phyloP scores from a whole-genome alignment of 2,888 invertebrate species.

The Caenorhabditis sp. region DNA sequence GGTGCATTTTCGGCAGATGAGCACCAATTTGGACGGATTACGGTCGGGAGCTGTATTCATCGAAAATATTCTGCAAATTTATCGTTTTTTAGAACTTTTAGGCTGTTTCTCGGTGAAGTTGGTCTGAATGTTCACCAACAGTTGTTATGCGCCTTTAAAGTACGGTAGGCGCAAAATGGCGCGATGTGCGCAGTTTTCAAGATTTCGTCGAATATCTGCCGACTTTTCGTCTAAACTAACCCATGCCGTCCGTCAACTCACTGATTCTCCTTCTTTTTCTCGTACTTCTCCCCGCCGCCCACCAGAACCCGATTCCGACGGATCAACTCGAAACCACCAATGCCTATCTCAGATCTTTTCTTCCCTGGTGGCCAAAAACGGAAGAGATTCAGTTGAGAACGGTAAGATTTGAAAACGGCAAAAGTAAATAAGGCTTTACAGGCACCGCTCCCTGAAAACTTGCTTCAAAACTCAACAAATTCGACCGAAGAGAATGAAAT shows the following conservation, averaged over 20 bases:
- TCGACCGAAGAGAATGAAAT: neutral
- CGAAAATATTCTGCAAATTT: too few relatives aligned
- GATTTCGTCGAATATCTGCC: neutral
- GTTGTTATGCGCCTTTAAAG: neutral
- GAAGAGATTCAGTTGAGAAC: conserved; percentile 21
- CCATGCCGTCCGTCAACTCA: neutral
- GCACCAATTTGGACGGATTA: too few relatives aligned
- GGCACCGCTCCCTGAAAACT: neutral
- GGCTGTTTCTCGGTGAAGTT: too few relatives aligned
- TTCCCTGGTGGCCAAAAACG: conserved; percentile 53
- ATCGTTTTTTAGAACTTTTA: too few relatives aligned
- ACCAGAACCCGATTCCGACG: conserved; percentile 3
- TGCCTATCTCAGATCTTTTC: conserved; percentile 36
- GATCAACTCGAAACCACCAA: conserved; percentile 29
- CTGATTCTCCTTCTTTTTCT: neutral
- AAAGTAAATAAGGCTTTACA: conserved; percentile 7
- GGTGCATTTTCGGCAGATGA: too few relatives aligned
- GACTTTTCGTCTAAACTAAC: conserved; percentile 3
- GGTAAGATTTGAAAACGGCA: too few relatives aligned
- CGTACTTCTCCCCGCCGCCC: neutral
- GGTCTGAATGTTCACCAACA: too few relatives aligned
- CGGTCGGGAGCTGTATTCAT: too few relatives aligned
- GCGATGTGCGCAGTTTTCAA: neutral
- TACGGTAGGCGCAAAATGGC: neutral
- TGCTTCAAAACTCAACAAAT: neutral